Evolutionary conservation across 2,113 vertebrate species (phyloP).

Genomic region (Muntiacus muntjak): DNA sequence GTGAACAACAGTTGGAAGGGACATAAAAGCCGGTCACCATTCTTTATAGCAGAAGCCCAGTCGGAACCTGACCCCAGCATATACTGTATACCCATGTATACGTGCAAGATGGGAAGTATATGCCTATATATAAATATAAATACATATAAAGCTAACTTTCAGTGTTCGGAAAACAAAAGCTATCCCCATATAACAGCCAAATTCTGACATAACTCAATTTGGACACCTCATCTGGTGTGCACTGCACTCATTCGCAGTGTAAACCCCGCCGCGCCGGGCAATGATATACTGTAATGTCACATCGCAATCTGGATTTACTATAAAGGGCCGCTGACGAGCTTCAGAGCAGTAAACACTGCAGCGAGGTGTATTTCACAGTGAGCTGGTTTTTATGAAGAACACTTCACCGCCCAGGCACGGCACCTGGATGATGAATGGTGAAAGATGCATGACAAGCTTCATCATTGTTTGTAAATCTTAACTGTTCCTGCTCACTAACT

Average conservation of each 20-base stretch:
- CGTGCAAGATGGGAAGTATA: slow-evolving; percentile 78
- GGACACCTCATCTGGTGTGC: slow-evolving; percentile 96
- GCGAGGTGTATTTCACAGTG: slow-evolving; percentile 99
- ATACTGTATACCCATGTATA: slow-evolving; percentile 63
- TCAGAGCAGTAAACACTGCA: slow-evolving; percentile 98
- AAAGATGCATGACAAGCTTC: slow-evolving; percentile 99
- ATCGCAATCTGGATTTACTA: slow-evolving; percentile 98
- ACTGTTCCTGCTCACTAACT: slow-evolving; percentile 99
- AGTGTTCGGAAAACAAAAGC: slow-evolving; percentile 87
- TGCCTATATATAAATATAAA: slow-evolving; percentile 78
- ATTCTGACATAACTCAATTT: slow-evolving; percentile 95
- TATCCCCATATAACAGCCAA: slow-evolving; percentile 94
- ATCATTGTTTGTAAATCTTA: slow-evolving; percentile 99
- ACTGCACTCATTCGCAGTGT: slow-evolving; percentile 88
- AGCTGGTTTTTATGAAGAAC: slow-evolving; percentile 99
- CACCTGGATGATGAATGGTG: slow-evolving; percentile 97
- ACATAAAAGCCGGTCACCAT: slow-evolving; percentile 43
- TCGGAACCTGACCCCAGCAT: slow-evolving; percentile 55
- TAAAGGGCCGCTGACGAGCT: slow-evolving; percentile 96
- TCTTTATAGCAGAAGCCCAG: slow-evolving; percentile 28
- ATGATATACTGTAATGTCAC: slow-evolving; percentile 99
- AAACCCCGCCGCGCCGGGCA: slow-evolving; percentile 86
- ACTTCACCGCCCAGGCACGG: slow-evolving; percentile 95
- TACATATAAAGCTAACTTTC: slow-evolving; percentile 88
- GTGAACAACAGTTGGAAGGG: slow-evolving; percentile 1